Base-by-base conservation (phyloP, 2,888 invertebrate genomes). In the Athalia circularis region DNA sequence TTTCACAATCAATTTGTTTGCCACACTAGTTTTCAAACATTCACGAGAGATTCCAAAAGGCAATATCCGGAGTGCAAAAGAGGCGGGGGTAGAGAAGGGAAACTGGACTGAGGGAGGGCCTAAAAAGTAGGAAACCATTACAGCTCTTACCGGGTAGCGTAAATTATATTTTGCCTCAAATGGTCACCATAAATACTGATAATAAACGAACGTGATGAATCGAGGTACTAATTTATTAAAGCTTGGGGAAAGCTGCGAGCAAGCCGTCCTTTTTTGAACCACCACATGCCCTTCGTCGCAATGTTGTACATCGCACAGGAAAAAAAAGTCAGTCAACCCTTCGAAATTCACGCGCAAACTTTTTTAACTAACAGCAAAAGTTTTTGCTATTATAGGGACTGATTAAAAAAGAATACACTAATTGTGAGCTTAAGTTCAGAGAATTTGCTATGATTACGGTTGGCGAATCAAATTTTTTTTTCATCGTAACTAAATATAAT, bases 151-250 rank as follows among this genome's bases (percentile, higher is more conserved):
- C 43, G 62, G 62, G 62, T 62, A 64, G 43, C 75, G 75, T 75
- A 62, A 75, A 62, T 75, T 75, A 75, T 75, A 75, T 75, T 75
- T 75, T 64, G 50, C 75, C 64, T 50, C 48, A 52, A 75, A 75
- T 62, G 75, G 62, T 75, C 15, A 75, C 75, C 62, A 75, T 75
- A 75, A 75, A 75, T 75, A 75, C 75, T 75, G 75, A 75, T 75
- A 75, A 75, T 75, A 75, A 75, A 62, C 75, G 75, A 75, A 64
- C 62, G 61, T 75, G 62, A 75, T 75, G 75, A 75, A 75, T 75
- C 75, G 61, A 75, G 75, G 75, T 62, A 11, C 48, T 61, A 75
- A 75, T 75, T 75, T 75, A 75, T 75, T 50, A 29, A 29, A 75
- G 62, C 64, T 45, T 29, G 62, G 5, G n/a, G 48, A 62, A 75